phyloP scores from a whole-genome alignment of 2,888 invertebrate species.

The Papilio elwesi region DNA sequence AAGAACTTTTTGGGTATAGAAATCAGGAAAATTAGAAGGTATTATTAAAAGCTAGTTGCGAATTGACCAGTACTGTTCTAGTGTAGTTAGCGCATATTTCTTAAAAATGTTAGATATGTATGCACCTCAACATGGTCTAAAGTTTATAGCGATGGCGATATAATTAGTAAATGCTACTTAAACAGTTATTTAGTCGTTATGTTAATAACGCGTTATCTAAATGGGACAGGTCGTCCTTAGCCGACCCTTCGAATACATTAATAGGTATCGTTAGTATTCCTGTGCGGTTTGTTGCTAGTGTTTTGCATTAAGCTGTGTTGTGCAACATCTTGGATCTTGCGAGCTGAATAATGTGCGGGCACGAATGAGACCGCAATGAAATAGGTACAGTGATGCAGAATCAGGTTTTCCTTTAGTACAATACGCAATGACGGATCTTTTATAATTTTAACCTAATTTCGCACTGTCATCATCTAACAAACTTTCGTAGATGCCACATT shows the following conservation, averaged over 20 bases:
- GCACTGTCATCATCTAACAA: no score
- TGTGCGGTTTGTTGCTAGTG: background rate
- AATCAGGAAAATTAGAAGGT: no score
- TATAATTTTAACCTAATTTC: no score
- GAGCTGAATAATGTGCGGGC: background rate
- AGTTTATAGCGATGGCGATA: background rate
- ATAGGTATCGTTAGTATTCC: slow-evolving; percentile 21
- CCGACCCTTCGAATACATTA: slow-evolving; percentile 7
- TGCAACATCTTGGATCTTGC: slow-evolving; percentile 10
- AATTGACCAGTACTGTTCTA: no score
- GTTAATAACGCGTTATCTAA: background rate
- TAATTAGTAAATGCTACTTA: background rate
- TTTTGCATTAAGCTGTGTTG: slow-evolving; percentile 5
- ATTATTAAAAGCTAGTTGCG: no score
- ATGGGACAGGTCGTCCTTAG: slow-evolving; percentile 19
- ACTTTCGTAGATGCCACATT: no score
- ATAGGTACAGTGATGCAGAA: background rate
- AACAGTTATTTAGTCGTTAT: background rate
- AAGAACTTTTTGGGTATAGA: no score
- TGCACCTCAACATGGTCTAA: no score
- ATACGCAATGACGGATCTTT: no score
- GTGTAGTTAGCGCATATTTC: no score
- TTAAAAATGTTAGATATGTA: no score
- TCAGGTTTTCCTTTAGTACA: background rate
- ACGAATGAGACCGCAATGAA: background rate